A percentile compares a stretch with the other conserved stretches of the same genome.
Conservation (phyloP, 1,140 invertebrate species). For the Drosophila pallidifrons region DNA sequence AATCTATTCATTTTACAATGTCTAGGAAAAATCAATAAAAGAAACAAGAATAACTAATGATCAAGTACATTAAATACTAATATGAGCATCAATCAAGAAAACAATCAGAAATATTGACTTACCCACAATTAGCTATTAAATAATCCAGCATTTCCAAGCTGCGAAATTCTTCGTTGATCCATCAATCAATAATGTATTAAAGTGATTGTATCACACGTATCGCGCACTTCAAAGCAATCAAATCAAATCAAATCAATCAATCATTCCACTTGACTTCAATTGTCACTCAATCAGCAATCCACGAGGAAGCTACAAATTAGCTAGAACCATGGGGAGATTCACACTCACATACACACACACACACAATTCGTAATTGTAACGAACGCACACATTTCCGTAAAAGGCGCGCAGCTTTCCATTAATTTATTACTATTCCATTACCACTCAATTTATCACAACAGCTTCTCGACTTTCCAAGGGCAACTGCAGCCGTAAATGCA, state of each 20-base stretch:
- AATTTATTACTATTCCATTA: neutral
- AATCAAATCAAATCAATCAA: neutral
- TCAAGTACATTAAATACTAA: neutral
- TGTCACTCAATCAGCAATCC: conserved; percentile 17
- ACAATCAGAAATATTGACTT: neutral
- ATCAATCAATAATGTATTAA: conserved; percentile 7
- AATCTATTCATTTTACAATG: too few relatives aligned
- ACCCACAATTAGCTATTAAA: neutral
- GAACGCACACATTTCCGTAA: conserved; percentile 5
- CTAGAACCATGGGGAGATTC: conserved; percentile 1
- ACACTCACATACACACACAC: neutral
- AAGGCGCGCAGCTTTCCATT: conserved; percentile 1
- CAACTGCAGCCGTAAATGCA: neutral
- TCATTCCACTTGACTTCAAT: conserved; percentile 14
- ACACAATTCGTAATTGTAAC: neutral
- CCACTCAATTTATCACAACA: neutral
- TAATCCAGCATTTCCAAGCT: neutral
- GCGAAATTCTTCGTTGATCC: neutral
- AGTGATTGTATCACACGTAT: neutral
- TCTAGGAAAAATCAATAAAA: too few relatives aligned
- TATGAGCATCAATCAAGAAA: neutral
- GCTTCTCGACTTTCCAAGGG: neutral
- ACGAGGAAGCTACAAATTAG: conserved; percentile 4
- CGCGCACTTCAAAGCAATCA: conserved; percentile 10
- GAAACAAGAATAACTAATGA: neutral